A percentile compares a stretch with the other conserved stretches of the same genome.
Evolutionary conservation across 2,797 vertebrate species (phyloP).

Genomic region (Pseudochaenichthys georgianus): DNA sequence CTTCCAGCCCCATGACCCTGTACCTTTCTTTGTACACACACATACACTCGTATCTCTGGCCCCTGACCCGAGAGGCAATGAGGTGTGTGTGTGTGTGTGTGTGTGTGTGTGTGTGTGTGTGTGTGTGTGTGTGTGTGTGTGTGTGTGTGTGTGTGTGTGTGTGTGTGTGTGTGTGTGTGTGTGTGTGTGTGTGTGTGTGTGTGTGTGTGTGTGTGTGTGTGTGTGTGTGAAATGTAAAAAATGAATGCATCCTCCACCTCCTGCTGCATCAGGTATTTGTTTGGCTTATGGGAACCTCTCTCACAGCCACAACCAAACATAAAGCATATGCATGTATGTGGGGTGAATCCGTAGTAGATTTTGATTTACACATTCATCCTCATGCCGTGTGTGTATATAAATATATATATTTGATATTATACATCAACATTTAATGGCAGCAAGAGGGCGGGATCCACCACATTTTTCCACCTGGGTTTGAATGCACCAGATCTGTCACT

Average conservation of each 20-base stretch:
- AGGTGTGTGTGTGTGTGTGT: constrained; percentile 38
- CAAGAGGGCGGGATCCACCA: constrained; percentile 57
- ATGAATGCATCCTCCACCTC: constrained; percentile 64
- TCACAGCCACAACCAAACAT: constrained; percentile 40
- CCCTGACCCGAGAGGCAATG: constrained; percentile 59
- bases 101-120: constrained; percentile 15
- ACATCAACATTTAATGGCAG: constrained; percentile 80
- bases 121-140: constrained; percentile 18
- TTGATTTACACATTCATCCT: constrained; percentile 58
- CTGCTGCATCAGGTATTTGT: constrained; percentile 64
- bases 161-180: constrained; percentile 37
- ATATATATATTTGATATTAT: constrained; percentile 62
- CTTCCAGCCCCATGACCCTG: constrained; percentile 64
- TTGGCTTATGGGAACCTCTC: constrained; percentile 57
- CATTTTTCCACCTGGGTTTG: constrained; percentile 69
- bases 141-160: constrained; percentile 38
- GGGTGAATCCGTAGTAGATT: constrained; percentile 36
- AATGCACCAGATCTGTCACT: constrained; percentile 82
- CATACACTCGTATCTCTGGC: constrained; percentile 41
- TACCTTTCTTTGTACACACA: constrained; percentile 25
- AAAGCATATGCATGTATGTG: constrained; percentile 33
- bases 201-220: constrained; percentile 15
- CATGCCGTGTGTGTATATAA: neutral
- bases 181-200: constrained; percentile 21
- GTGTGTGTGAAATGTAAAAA: constrained; percentile 59